Conservation (phyloP, 1,140 invertebrate species). For the Camponotus pennsylvanicus region DNA sequence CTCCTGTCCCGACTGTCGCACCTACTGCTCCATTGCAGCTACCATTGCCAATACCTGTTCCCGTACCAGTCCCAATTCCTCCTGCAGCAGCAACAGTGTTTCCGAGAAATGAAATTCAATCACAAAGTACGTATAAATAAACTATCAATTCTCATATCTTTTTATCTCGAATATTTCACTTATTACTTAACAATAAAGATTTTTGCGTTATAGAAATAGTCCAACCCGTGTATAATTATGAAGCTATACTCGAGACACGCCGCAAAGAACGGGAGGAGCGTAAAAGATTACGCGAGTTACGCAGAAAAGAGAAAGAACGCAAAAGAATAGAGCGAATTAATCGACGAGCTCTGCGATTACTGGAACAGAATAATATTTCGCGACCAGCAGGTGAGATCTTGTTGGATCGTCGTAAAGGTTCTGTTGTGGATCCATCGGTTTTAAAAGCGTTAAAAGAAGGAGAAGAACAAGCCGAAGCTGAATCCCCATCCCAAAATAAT, state of each 20-base stretch:
- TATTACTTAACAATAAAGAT: not conserved
- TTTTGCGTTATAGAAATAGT: constrained; percentile 63
- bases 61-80: constrained; percentile 69
- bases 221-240: constrained; percentile 84
- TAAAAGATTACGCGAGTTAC: constrained; percentile 80
- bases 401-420: constrained; percentile 34
- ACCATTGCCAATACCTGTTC: constrained; percentile 72
- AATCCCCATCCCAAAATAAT: not conserved
- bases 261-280: constrained; percentile 83
- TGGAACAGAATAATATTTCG: constrained; percentile 72
- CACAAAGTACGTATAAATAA: constrained; percentile 67
- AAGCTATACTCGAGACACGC: constrained; percentile 82
- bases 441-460: constrained; percentile 67
- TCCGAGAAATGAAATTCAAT: constrained; percentile 50
- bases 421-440: constrained; percentile 61
- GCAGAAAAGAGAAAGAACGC: constrained; percentile 78
- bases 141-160: not conserved
- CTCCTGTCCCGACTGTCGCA: constrained; percentile 57
- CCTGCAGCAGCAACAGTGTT: constrained; percentile 55
- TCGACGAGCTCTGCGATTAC: constrained; percentile 77
- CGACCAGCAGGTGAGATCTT: constrained; percentile 38
- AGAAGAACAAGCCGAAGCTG: constrained; percentile 53
- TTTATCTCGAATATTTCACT: not conserved
- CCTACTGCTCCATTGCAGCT: constrained; percentile 41
- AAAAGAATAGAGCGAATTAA: constrained; percentile 78